A percentile compares a stretch with the other conserved stretches of the same genome.
Conservation (phyloP, 2,888 invertebrate species). For the Phlogophora meticulosa region DNA sequence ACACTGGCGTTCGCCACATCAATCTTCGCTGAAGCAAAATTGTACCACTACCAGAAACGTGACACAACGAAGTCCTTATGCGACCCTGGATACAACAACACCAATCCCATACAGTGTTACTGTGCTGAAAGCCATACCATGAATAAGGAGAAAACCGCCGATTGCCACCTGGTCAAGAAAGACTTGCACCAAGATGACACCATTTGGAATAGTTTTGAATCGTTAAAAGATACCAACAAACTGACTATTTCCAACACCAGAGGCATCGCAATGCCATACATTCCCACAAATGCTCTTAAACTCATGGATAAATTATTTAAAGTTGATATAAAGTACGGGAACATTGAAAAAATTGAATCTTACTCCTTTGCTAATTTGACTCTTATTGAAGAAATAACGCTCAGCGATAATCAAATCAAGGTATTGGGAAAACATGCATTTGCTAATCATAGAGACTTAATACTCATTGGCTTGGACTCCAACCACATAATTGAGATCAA, state of each 20-base stretch:
- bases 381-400: slow-evolving; percentile 91
- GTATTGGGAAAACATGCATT: slow-evolving; percentile 92
- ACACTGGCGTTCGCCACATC: slow-evolving; percentile 72
- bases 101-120: slow-evolving; percentile 82
- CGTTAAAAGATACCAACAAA: slow-evolving; percentile 92
- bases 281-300: slow-evolving; percentile 93
- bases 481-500: slow-evolving; percentile 94
- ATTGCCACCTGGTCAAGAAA: slow-evolving; percentile 93
- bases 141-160: slow-evolving; percentile 91
- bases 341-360: slow-evolving; percentile 92
- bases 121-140: slow-evolving; percentile 74
- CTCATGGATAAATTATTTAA: slow-evolving; percentile 90
- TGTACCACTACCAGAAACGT: slow-evolving; percentile 75
- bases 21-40: slow-evolving; percentile 77
- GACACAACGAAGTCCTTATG: slow-evolving; percentile 76
- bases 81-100: slow-evolving; percentile 77
- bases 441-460: slow-evolving; percentile 92
- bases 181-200: slow-evolving; percentile 91
- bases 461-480: slow-evolving; percentile 92
- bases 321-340: slow-evolving; percentile 93
- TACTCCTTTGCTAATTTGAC: slow-evolving; percentile 94
- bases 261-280: slow-evolving; percentile 92
- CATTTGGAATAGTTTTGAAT: slow-evolving; percentile 93
- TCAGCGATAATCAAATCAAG: slow-evolving; percentile 93
- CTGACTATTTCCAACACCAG: slow-evolving; percentile 93